These are phyloP conservation scores for Mola mola DNA, from an alignment of 2,113 vertebrate species.

Conservation along the genomic window DNA sequence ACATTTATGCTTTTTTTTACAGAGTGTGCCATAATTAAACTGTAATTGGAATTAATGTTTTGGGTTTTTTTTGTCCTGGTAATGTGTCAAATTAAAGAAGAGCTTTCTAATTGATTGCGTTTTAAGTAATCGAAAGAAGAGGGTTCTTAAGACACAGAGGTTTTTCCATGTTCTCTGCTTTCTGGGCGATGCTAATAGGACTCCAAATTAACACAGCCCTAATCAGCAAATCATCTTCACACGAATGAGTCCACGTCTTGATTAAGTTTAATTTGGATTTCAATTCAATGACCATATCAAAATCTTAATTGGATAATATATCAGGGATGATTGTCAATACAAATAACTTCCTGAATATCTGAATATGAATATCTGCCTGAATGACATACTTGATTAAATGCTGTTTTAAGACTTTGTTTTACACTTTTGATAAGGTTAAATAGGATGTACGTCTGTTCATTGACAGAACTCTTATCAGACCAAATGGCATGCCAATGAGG, in stretches of 20 bases:
- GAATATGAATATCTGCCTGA: background rate
- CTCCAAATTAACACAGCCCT: conserved; percentile 51
- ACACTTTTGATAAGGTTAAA: too few species aligned
- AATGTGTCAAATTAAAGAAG: conserved; percentile 63
- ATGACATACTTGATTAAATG: background rate
- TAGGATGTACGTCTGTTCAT: too few species aligned
- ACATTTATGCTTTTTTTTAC: conserved; percentile 6
- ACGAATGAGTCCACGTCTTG: conserved; percentile 25
- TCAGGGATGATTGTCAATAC: conserved; percentile 6
- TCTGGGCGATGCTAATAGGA: conserved; percentile 61
- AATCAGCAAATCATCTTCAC: conserved; percentile 44
- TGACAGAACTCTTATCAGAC: background rate
- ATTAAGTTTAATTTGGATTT: conserved; percentile 41
- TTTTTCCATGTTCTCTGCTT: conserved; percentile 49
- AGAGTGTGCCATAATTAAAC: conserved; percentile 43
- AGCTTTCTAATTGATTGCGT: conserved; percentile 67
- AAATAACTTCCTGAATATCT: too few species aligned
- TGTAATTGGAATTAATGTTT: conserved; percentile 32
- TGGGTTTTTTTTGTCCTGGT: conserved; percentile 25
- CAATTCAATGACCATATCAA: conserved; percentile 31
- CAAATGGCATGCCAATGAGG: too few species aligned
- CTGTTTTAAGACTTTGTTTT: too few species aligned
- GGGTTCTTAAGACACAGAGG: conserved; percentile 47
- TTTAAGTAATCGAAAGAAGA: conserved; percentile 50
- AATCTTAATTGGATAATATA: conserved; percentile 27